Percentiles rank a stretch among this genome's conserved stretches.
phyloP scores from a whole-genome alignment of 2,113 vertebrate genomes.

The Syrmaticus mikado region DNA sequence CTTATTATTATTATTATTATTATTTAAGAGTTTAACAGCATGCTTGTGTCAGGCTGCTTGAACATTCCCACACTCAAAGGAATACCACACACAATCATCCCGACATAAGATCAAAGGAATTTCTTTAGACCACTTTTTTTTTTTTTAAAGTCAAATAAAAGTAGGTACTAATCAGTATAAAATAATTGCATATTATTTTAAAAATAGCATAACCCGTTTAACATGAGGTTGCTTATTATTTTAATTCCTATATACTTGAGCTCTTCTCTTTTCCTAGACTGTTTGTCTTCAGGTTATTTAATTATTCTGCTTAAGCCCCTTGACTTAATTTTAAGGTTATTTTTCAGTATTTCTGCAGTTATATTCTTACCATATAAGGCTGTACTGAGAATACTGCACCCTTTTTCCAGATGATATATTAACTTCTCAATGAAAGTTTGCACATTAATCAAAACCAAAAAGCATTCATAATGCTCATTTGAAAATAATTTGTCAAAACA shows the following conservation, averaged over 20 bases:
- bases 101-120: neutral
- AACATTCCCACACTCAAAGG: neutral
- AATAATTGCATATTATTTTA: neutral
- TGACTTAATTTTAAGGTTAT: slow-evolving; percentile 71
- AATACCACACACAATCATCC: neutral
- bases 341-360: slow-evolving; percentile 71
- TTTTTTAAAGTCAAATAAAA: neutral
- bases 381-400: slow-evolving; percentile 13
- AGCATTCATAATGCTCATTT: slow-evolving; percentile 61
- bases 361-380: slow-evolving; percentile 26
- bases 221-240: neutral
- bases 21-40: neutral
- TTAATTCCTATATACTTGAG: slow-evolving; percentile 40
- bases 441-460: slow-evolving; percentile 53
- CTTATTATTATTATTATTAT: neutral
- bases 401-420: slow-evolving; percentile 62
- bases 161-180: neutral
- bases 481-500: slow-evolving; percentile 63
- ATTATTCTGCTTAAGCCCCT: slow-evolving; percentile 58
- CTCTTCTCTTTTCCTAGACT: slow-evolving; percentile 34
- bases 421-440: slow-evolving; percentile 54
- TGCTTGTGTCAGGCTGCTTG: neutral
- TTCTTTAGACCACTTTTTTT: neutral
- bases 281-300: slow-evolving; percentile 55
- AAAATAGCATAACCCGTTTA: neutral